Evolutionary conservation across 1,140 invertebrate species (phyloP), one percentile per base, ranked within the genome.

Genomic region (Papilio polytes): DNA sequence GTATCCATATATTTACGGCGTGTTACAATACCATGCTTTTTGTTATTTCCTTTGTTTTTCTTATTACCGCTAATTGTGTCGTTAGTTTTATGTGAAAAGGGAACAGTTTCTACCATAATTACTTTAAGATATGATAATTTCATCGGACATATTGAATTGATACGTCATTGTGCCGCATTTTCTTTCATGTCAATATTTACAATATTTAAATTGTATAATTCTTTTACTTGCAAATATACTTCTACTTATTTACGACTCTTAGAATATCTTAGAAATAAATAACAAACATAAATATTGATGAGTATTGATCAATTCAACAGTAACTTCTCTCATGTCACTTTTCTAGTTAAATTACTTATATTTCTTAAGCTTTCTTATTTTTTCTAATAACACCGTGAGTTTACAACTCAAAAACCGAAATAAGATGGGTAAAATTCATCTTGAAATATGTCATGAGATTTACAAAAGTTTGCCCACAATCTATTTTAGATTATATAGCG

Each of bases 1-100:
- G 95, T 95, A 78, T 53, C 59, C 78, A 83, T 70, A 77, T 84
- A 83, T 70, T 84, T 82, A 70, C 77, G 41, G 66, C 77, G 76
- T 81, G 63, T 86, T 86, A 80, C 82, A 53, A 48, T 82, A 70
- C 84, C 87, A 89, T 85, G 85, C 86, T 81, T 85, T 74, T 80
- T 66, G 80, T 77, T 79, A 80, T 80, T 22, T 41, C 63, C 46
- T 81, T 84, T 85, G 73, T 84, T 86, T 84, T 81, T 78, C 31
- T 59, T 31, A 59, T 70, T 70, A 12, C 63, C 63, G 26, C 63
- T 70, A 15, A n/a, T 36, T 15, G 63, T 70, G 1, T 36, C 15
- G 12, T 70, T 31, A 70, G 59, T 70, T 70, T 70, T 31, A 31
- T 31, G 10, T 36, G 31, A 70, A 70, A 36, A 31, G 3, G 6